These are phyloP conservation scores for Dasypogon diadema DNA, from an alignment of 2,888 invertebrate species.

Conservation along the genomic window DNA sequence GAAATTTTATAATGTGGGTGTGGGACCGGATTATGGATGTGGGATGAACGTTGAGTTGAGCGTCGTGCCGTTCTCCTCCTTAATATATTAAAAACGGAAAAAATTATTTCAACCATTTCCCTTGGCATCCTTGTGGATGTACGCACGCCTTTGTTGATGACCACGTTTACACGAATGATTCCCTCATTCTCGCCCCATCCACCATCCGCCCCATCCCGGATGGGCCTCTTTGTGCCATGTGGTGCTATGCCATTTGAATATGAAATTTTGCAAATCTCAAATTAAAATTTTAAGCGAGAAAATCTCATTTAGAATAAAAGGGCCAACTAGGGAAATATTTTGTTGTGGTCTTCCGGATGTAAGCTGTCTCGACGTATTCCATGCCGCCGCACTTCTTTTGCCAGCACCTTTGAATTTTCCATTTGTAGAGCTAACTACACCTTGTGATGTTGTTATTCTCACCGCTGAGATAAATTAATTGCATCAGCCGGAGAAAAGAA, in stretches of 20 bases:
- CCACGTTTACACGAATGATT: constrained; percentile 50
- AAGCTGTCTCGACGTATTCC: constrained; percentile 30
- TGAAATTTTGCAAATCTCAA: constrained; percentile 50
- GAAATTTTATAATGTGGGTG: constrained; percentile 39
- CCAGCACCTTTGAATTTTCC: constrained; percentile 33
- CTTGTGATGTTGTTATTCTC: constrained; percentile 31
- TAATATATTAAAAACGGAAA: constrained; percentile 48
- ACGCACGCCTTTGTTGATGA: constrained; percentile 48
- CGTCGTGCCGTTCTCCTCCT: constrained; percentile 4
- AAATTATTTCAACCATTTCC: constrained; percentile 23
- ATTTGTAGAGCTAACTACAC: constrained; percentile 10
- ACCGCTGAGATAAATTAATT: constrained; percentile 50
- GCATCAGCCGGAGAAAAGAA: constrained; percentile 36
- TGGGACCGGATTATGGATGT: constrained; percentile 30
- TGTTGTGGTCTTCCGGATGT: constrained; percentile 44
- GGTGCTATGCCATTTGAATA: constrained; percentile 49
- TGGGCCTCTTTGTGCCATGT: constrained; percentile 42
- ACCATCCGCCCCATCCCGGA: background rate
- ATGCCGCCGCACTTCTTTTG: constrained; percentile 34
- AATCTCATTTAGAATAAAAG: constrained; percentile 49
- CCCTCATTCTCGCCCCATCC: constrained; percentile 33
- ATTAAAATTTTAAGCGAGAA: constrained; percentile 51
- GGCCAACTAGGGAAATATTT: constrained; percentile 44
- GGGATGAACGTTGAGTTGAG: background rate
- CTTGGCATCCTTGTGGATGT: background rate